Percentiles rank a stretch among this genome's conserved stretches.
Conservation (phyloP, 2,113 vertebrate genomes). For the Sterna hirundo region DNA sequence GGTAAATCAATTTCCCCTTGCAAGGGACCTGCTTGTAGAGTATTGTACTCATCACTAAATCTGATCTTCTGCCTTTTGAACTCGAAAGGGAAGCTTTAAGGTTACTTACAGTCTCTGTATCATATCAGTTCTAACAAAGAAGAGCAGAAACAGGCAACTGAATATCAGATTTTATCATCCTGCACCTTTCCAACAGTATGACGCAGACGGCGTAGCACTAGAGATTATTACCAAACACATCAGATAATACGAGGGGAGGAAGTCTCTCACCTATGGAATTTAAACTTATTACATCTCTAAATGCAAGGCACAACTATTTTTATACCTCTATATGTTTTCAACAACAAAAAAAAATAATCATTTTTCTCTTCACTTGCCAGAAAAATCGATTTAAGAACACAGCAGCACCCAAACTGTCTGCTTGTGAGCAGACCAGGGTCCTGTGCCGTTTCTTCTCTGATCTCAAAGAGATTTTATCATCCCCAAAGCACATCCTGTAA, state of each 20-base stretch:
- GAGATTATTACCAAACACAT: neutral
- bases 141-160: neutral
- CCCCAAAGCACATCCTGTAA: neutral
- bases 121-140: neutral
- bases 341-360: neutral
- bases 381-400: neutral
- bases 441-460: neutral
- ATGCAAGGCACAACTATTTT: neutral
- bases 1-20: neutral
- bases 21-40: neutral
- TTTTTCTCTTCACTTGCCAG: neutral
- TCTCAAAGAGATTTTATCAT: neutral
- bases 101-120: neutral
- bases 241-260: neutral
- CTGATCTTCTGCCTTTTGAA: neutral
- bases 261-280: neutral
- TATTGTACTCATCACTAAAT: neutral
- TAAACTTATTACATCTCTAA: neutral
- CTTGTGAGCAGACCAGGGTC: neutral
- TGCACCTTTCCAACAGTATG: neutral
- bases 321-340: neutral
- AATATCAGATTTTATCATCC: neutral
- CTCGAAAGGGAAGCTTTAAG: neutral
- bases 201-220: neutral
- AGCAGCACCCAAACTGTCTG: neutral